These are phyloP conservation scores for Neosilurus hyrtlii DNA, from an alignment of 2,797 vertebrate species.

Conservation along the genomic window DNA sequence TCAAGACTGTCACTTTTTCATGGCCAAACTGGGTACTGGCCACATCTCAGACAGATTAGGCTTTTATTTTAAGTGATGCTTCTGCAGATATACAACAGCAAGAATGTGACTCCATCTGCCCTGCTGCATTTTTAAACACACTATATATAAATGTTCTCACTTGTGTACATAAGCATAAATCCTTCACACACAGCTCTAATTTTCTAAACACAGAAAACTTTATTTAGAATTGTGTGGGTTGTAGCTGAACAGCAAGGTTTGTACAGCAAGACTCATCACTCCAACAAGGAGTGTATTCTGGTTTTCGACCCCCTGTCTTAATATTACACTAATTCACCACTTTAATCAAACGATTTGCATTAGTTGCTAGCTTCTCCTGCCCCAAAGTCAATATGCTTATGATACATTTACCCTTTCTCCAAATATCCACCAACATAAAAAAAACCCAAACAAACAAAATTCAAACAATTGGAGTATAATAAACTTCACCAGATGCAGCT, in stretches of 20 bases:
- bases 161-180: not conserved
- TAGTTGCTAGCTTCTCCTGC: not conserved
- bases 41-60: not conserved
- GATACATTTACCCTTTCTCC: too few species aligned
- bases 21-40: not conserved
- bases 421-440: not conserved
- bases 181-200: too few species aligned
- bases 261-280: not conserved
- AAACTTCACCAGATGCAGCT: not conserved
- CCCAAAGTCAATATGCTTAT: not conserved
- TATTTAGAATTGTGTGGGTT: slow-evolving; percentile 2
- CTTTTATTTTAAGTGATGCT: not conserved
- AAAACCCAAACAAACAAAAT: not conserved
- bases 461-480: not conserved
- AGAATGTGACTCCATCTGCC: not conserved
- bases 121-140: not conserved
- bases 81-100: not conserved
- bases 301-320: not conserved
- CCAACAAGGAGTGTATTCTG: not conserved
- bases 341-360: not conserved
- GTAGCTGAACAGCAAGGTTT: too few species aligned
- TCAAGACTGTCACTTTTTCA: not conserved
- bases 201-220: not conserved
- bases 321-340: too few species aligned
- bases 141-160: not conserved